Evolutionary conservation across 2,797 vertebrate species (phyloP).

Genomic region (Hypotaenidia okinawae): DNA sequence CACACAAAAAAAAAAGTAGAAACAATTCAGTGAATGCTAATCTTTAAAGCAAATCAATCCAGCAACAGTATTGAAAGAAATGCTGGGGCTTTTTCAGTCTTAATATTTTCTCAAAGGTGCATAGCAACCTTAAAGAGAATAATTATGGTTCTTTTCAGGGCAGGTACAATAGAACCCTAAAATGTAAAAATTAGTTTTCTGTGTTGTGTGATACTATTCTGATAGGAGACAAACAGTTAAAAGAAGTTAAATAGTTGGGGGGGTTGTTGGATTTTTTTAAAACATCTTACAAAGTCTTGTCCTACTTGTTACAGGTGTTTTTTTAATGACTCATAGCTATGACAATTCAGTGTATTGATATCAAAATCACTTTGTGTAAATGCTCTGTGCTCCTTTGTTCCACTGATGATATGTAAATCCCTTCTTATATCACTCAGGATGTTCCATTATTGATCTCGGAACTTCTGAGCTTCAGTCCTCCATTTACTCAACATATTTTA

Average conservation of each 20-base stretch:
- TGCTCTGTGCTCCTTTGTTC: constrained; percentile 17
- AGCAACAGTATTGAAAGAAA: constrained; percentile 1
- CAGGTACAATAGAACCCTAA: neutral
- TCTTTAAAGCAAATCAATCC: constrained; percentile 29
- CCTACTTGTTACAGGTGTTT: neutral
- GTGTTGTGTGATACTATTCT: neutral
- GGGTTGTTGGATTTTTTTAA: neutral
- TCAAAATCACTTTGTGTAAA: constrained; percentile 20
- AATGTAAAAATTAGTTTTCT: constrained; percentile 11
- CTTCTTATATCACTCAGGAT: neutral
- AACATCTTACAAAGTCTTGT: neutral
- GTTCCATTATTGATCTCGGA: neutral
- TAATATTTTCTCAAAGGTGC: constrained; percentile 18
- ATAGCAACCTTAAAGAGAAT: neutral
- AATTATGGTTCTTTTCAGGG: constrained; percentile 1
- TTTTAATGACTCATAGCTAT: constrained; percentile 40
- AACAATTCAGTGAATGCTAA: constrained; percentile 18
- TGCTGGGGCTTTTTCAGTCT: neutral
- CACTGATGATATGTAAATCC: neutral
- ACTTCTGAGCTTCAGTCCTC: neutral
- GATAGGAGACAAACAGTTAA: neutral
- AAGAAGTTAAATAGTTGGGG: neutral
- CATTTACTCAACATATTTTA: neutral
- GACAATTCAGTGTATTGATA: constrained; percentile 47
- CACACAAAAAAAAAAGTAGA: neutral